A percentile compares a stretch with the other conserved stretches of the same genome.
phyloP scores from a whole-genome alignment of 2,888 invertebrate species.

The Xanthostigma xanthostigma region DNA sequence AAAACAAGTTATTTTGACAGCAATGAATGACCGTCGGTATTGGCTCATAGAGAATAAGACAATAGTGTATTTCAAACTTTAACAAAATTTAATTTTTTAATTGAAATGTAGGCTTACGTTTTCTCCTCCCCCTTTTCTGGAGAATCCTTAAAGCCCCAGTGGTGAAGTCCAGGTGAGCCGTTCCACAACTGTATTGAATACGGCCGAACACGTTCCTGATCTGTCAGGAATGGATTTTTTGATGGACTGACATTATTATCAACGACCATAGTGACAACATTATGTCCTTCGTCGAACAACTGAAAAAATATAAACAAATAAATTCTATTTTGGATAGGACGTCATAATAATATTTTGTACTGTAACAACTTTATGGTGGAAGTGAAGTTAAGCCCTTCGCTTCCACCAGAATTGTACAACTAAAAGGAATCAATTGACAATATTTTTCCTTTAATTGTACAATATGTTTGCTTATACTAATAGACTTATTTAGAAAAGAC shows the following conservation, averaged over 20 bases:
- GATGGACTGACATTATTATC: slow-evolving; percentile 18
- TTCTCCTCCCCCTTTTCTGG: slow-evolving; percentile 14
- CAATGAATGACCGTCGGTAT: too few relatives aligned
- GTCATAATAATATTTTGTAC: not conserved
- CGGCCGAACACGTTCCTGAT: slow-evolving; percentile 20
- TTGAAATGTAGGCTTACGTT: slow-evolving; percentile 5
- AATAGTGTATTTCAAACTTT: too few relatives aligned
- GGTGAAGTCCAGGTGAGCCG: slow-evolving; percentile 44
- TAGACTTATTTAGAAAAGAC: too few relatives aligned
- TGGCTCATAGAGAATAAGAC: too few relatives aligned
- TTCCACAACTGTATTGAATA: slow-evolving; percentile 49
- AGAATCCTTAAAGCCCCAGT: slow-evolving; percentile 46
- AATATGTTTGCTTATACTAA: not conserved
- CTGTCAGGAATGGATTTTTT: slow-evolving; percentile 14
- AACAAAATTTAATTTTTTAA: too few relatives aligned
- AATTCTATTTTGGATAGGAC: not conserved
- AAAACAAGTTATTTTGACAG: too few relatives aligned
- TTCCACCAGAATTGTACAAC: too few relatives aligned
- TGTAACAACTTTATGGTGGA: too few relatives aligned
- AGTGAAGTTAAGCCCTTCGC: too few relatives aligned
- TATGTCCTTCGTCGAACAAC: slow-evolving; percentile 48
- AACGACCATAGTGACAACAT: slow-evolving; percentile 38
- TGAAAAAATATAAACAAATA: slow-evolving; percentile 19
- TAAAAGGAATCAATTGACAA: too few relatives aligned
- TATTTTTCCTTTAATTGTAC: not conserved